Evolutionary conservation across 2,797 vertebrate species (phyloP).

Genomic region (Hippopotamyrus pictus): DNA sequence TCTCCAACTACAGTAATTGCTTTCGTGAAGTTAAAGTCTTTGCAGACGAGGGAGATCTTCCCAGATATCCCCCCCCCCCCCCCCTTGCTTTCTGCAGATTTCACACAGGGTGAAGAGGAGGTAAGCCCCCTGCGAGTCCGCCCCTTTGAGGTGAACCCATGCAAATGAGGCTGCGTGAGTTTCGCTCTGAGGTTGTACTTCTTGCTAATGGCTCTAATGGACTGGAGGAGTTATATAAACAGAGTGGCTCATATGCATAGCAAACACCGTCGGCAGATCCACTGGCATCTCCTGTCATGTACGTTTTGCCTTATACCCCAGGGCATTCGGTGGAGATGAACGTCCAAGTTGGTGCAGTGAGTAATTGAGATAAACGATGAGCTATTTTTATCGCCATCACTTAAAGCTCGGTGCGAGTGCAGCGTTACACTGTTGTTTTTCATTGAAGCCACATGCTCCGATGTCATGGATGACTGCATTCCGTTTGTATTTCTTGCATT

Average conservation of each 20-base stretch:
- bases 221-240: conserved; percentile 14
- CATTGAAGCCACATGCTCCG: not conserved
- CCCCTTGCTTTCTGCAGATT: not conserved
- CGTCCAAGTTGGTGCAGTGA: not conserved
- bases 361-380: conserved; percentile 15
- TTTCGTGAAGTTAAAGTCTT: conserved; percentile 9
- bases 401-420: not conserved
- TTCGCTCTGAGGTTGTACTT: not conserved
- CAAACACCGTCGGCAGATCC: not conserved
- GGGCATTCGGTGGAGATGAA: conserved; percentile 2
- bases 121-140: not conserved
- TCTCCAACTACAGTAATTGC: not conserved
- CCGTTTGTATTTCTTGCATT: not conserved
- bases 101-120: conserved; percentile 13
- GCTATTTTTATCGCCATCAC: conserved; percentile 10
- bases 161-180: not conserved
- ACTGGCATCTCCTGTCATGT: not conserved
- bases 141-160: not conserved
- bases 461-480: not conserved
- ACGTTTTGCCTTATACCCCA: not conserved
- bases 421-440: not conserved
- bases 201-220: conserved; percentile 4
- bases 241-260: not conserved
- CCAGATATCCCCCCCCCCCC: not conserved
- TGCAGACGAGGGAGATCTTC: conserved; percentile 4